Evolutionary conservation across 2,113 vertebrate genomes (phyloP), one percentile per base, ranked within the genome.

Genomic region (Setophaga petechia): DNA sequence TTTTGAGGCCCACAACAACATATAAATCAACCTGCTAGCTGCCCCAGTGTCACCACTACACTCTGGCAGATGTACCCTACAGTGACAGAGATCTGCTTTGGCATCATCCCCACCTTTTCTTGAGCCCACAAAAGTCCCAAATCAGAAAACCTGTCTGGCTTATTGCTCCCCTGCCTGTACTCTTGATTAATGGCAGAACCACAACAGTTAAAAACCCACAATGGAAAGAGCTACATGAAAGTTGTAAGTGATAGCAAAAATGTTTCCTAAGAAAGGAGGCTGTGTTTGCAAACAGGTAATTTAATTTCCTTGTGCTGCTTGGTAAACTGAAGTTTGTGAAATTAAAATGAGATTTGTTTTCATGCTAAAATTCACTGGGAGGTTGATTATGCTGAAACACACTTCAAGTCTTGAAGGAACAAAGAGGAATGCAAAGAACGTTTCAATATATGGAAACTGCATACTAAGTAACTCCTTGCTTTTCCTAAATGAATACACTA

Each of bases 321-420:
- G 68, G 67, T 75, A 96, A 93, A 96, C 76, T 52, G 73, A 72
- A 83, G 35, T 95, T 96, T 58, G 77, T 83, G 84, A 96, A 94
- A 97, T 96, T 94, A 92, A 93, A 94, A 54, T 22, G 46, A 96
- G 84, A 93, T 95, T 94, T 93, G 84, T 91, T 96, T 94, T 95
- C 67, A 83, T 69, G 74, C 52, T 83, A 72, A 71, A 95, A 84
- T 92, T 87, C 71, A 90, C 49, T 88, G 91, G 79, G 82, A 97
- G 51, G 67, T 33, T 86, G 78, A 93, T 96, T 96, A 96, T 85
- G 83, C 90, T 67, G 90, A 90, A 93, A 87, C 81, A 92, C 67
- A 94, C 66, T 85, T 95, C 86, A 86, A 94, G 41, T 25, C 49
- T 35, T 91, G 76, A 46, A 91, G 71, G 69, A 93, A 87, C 82